phyloP scores from a whole-genome alignment of 2,888 invertebrate genomes.

The Machimus rusticus region DNA sequence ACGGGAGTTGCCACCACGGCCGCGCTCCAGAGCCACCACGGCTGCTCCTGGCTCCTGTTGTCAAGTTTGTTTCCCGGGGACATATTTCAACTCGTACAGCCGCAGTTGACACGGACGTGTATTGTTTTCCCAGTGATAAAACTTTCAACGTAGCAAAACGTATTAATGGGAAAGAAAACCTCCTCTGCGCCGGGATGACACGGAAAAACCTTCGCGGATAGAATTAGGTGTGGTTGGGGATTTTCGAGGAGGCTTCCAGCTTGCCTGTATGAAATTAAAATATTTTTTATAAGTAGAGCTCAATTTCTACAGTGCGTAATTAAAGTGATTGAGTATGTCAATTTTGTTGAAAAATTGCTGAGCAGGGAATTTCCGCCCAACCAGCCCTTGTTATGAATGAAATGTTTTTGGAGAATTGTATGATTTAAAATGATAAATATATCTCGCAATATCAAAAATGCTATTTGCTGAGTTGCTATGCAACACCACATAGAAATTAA shows the following conservation, averaged over 20 bases:
- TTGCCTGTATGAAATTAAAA: neutral
- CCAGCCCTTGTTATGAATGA: neutral
- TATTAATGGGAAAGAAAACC: neutral
- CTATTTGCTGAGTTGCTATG: no score
- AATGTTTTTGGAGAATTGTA: no score
- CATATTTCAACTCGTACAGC: neutral
- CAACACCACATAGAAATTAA: no score
- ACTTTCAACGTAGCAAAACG: neutral
- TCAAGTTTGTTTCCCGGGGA: neutral
- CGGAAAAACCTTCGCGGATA: neutral
- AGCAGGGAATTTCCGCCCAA: neutral
- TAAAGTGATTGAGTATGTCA: neutral
- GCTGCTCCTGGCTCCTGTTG: neutral
- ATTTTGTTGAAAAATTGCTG: neutral
- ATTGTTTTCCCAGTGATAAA: neutral
- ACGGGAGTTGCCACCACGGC: neutral
- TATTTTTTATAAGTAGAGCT: neutral
- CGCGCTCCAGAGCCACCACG: neutral
- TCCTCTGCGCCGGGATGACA: neutral
- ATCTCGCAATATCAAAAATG: no score
- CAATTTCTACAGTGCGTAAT: neutral
- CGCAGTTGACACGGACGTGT: neutral
- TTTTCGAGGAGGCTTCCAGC: neutral
- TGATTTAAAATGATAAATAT: no score
- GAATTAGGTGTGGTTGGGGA: neutral